Percentiles rank a stretch among this genome's conserved stretches.
These are phyloP conservation scores for Conops quadrifasciatus DNA, from an alignment of 2,888 invertebrate genomes.

Conservation along the genomic window DNA sequence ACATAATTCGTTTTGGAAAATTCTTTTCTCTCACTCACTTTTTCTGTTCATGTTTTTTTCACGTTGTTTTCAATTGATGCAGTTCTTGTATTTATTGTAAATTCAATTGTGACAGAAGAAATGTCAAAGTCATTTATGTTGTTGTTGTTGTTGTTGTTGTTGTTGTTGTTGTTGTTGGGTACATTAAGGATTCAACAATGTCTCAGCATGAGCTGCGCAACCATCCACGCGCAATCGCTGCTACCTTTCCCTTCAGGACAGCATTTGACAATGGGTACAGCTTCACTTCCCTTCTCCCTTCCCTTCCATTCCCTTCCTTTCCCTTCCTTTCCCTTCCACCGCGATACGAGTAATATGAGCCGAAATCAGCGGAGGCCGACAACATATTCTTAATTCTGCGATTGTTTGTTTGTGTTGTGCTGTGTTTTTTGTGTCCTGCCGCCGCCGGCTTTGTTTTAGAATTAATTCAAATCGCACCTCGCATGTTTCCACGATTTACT, in stretches of 20 bases:
- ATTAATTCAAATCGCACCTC: constrained; percentile 57
- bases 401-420: background rate
- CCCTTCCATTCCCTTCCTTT: background rate
- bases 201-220: constrained; percentile 35
- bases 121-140: constrained; percentile 21
- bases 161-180: background rate
- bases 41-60: background rate
- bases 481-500: constrained; percentile 51
- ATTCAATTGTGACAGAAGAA: constrained; percentile 32
- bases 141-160: constrained; percentile 6
- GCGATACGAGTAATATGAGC: background rate
- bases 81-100: constrained; percentile 20
- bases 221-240: constrained; percentile 30
- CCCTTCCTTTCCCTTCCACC: background rate
- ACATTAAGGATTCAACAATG: constrained; percentile 2
- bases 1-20: background rate
- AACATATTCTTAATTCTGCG: background rate
- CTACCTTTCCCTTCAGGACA: background rate
- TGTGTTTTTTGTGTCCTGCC: background rate
- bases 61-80: background rate
- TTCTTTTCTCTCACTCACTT: background rate
- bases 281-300: no score
- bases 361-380: background rate
- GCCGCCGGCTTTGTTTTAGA: constrained; percentile 41
- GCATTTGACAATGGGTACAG: background rate